A percentile compares a stretch with the other conserved stretches of the same genome.
Evolutionary conservation across 1,140 invertebrate genomes (phyloP).

Genomic region (Drosophila leontia): DNA sequence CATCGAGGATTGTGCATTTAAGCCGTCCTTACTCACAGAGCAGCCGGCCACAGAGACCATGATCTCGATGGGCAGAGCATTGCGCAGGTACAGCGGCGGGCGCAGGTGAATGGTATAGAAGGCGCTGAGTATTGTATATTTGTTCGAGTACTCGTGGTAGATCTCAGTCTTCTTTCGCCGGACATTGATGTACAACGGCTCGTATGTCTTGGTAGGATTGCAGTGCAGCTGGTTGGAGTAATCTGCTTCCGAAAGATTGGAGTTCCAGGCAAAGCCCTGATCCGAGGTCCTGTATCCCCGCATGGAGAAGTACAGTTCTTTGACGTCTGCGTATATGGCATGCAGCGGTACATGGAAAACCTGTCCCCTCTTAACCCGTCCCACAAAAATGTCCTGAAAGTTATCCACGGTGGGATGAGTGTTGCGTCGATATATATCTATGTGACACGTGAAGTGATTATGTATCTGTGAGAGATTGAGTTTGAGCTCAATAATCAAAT

Average conservation of each 20-base stretch:
- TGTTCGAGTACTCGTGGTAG: constrained; percentile 91
- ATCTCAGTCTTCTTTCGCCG: constrained; percentile 93
- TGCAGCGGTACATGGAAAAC: constrained; percentile 92
- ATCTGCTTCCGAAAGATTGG: constrained; percentile 64
- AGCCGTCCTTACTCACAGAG: constrained; percentile 51
- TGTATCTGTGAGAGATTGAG: constrained; percentile 87
- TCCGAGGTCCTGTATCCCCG: constrained; percentile 85
- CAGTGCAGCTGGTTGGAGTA: constrained; percentile 74
- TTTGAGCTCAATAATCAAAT: not conserved
- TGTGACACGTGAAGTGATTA: constrained; percentile 92
- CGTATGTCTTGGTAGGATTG: constrained; percentile 73
- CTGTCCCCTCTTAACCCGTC: constrained; percentile 87
- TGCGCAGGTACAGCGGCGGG: constrained; percentile 95
- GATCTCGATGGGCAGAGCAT: constrained; percentile 94
- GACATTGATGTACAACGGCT: constrained; percentile 86
- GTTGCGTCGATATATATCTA: constrained; percentile 87
- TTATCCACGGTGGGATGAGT: constrained; percentile 85
- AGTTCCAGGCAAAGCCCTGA: constrained; percentile 69
- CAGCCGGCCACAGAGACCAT: constrained; percentile 88
- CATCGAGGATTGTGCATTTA: not conserved
- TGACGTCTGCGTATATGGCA: constrained; percentile 93
- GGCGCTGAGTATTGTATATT: constrained; percentile 92
- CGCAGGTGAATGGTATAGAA: constrained; percentile 94
- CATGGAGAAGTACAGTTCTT: constrained; percentile 94
- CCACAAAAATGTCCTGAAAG: constrained; percentile 88